Base-by-base conservation (phyloP, 1,140 invertebrate genomes). In the Lerema accius region DNA sequence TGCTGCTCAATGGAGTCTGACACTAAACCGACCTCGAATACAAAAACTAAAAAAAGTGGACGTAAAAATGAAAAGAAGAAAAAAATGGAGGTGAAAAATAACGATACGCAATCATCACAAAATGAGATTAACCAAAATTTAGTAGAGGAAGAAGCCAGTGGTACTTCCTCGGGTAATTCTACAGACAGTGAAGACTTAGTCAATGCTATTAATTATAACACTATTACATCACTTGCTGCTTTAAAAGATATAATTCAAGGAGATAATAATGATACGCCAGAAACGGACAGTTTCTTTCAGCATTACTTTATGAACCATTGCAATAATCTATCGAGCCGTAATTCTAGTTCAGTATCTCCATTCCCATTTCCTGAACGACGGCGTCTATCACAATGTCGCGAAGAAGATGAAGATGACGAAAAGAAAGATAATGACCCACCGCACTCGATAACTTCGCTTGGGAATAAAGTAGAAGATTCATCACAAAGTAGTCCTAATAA, bases 331-430 rank as follows among this genome's bases (percentile, higher is more conserved):
- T 94, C 94, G 1, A 94, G 93, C 45, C 86, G 92, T 37, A 93
- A 92, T 72, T 73, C 82, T 77, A 92, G 91, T 71, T 71, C 79
- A 82, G 79, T 91, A 65, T 68, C 93, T 69, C 70, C 94, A 69
- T 84, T 94, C 78, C 79, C 94, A 60, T 92, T 93, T 84, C 59
- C 92, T 77, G 94, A 94, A 84, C 84, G 93, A 0, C 92, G 95
- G n/a, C 92, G 95, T 1, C 81, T 96, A 48, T 96, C 95, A 4
- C 95, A 96, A 82, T 96, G 96, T 77, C 93, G 94, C 23, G 96
- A 96, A 73, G 96, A 96, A 86, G 95, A 96, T 71, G 95, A 96
- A 80, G 94, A 95, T 26, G 93, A 94, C 53, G 95, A 95, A 43
- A 94, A 71, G 23, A 88, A 84, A 81, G 79, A 88, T 67, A 51